A percentile compares a stretch with the other conserved stretches of the same genome.
Conservation (phyloP, 2,888 invertebrate species). For the Cryptophagus acutangulus region DNA sequence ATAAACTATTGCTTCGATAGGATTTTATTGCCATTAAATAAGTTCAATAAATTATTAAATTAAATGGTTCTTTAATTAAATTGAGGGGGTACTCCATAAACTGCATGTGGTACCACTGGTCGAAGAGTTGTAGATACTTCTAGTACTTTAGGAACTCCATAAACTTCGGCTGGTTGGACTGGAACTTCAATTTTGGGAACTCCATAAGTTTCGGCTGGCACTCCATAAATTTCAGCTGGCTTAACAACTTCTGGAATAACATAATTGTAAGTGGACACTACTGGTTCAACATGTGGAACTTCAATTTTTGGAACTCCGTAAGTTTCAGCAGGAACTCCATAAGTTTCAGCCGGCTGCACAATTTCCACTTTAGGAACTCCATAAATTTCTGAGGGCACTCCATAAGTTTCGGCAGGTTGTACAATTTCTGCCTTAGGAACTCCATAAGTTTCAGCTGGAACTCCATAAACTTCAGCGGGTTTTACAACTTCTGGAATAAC, state of each 20-base stretch:
- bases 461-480: constrained; percentile 3
- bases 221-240: constrained; percentile 3
- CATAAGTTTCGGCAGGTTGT: background rate
- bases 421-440: constrained; percentile 2
- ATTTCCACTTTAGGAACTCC: constrained; percentile 2
- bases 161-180: background rate
- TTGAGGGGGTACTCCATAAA: constrained; percentile 1
- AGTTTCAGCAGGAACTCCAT: constrained; percentile 1
- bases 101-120: constrained; percentile 1
- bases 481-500: background rate
- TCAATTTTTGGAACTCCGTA: background rate
- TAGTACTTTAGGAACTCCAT: constrained; percentile 1
- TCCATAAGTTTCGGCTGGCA: background rate
- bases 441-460: background rate
- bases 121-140: too few relatives aligned
- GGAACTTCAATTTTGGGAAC: background rate
- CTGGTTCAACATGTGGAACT: too few relatives aligned
- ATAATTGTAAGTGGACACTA: background rate
- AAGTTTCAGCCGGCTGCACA: constrained; percentile 1
- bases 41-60: too few relatives aligned
- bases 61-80: too few relatives aligned
- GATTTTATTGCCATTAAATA: too few relatives aligned
- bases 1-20: too few relatives aligned
- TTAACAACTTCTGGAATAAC: background rate
- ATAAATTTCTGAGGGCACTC: background rate